Evolutionary conservation across 2,888 invertebrate genomes (phyloP), one percentile per base, ranked within the genome.

Genomic region (Entomobrya multifasciata): DNA sequence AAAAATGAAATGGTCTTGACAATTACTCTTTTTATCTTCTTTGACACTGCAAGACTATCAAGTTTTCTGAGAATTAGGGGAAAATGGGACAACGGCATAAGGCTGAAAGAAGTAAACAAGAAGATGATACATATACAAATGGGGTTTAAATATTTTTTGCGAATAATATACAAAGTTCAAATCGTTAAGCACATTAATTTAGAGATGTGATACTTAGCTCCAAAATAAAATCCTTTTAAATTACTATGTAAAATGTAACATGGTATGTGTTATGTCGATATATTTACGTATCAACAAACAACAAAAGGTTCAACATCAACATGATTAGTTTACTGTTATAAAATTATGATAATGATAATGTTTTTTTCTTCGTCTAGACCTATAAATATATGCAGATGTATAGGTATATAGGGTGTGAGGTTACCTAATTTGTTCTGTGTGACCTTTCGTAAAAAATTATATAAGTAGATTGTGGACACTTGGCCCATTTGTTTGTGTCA

Each of bases 1-100:
- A 4, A 13, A 62, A 30, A 15, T 4, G 25, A 13, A 60, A 60
- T 27, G 57, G 22, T 22, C 57, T 57, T 27, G 22, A 13, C 60
- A 60, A 27, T 25, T 27, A 60, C 2, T 55, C 20, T 57, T 30
- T 65, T 20, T 41, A 41, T 41, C 41, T 65, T 10, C 25, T 44
- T 44, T 15, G 5, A n/a, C 52, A 52, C 17, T 36, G 36, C 49
- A 52, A 52, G 30, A 55, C 55, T 30, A 70, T 70, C 30, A 27
- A 74, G 27, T 77, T 77, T 57, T 77, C 15, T 36, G 57, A 22
- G 76, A 20, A 49, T 78, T 62, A 25, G 17, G 20, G 78, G 62
- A 78, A 74, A 78, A 27, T 62, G n/a, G 62, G 77, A 10, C 36
- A 52, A 27, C 17, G 27, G 30, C 62, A 60, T 27, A n/a, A n/a